These are phyloP conservation scores for Antechinus stuartii DNA, from an alignment of 2,113 vertebrate species.

Conservation along the genomic window DNA sequence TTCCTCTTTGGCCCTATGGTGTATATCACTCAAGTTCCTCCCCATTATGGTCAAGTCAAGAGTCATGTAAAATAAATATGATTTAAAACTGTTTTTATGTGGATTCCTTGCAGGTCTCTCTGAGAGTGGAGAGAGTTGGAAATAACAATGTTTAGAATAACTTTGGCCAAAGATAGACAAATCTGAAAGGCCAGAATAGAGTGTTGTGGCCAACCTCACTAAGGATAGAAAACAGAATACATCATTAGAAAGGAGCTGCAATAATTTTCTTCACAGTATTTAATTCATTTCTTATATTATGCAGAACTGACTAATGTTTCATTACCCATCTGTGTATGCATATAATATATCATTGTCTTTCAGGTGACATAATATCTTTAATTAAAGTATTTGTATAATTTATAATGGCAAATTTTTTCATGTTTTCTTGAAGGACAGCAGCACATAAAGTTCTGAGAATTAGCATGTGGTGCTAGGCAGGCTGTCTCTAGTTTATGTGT, in stretches of 20 bases:
- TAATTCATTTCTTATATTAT: slow-evolving; percentile 62
- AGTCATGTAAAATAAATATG: background rate
- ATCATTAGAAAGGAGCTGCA: slow-evolving; percentile 48
- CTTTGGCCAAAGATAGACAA: background rate
- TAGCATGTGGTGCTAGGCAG: background rate
- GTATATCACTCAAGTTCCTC: background rate
- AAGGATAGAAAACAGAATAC: slow-evolving; percentile 51
- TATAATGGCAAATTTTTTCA: too few species aligned
- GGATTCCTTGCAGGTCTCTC: background rate
- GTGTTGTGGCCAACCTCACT: background rate
- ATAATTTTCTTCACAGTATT: slow-evolving; percentile 67
- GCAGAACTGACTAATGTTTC: slow-evolving; percentile 49
- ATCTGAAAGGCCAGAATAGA: background rate
- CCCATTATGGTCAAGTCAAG: background rate
- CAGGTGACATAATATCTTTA: slow-evolving; percentile 60
- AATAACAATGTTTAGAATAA: background rate
- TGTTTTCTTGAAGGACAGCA: background rate
- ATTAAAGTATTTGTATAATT: slow-evolving; percentile 25
- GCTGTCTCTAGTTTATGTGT: background rate
- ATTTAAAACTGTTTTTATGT: background rate
- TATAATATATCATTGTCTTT: slow-evolving; percentile 55
- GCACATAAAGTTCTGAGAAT: background rate
- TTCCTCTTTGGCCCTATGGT: background rate
- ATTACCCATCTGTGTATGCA: slow-evolving; percentile 59
- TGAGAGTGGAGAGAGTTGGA: background rate